These are phyloP conservation scores for Nematostella vectensis DNA, from an alignment of 92 coral and sea anemone genomes.

Conservation along the genomic window DNA sequence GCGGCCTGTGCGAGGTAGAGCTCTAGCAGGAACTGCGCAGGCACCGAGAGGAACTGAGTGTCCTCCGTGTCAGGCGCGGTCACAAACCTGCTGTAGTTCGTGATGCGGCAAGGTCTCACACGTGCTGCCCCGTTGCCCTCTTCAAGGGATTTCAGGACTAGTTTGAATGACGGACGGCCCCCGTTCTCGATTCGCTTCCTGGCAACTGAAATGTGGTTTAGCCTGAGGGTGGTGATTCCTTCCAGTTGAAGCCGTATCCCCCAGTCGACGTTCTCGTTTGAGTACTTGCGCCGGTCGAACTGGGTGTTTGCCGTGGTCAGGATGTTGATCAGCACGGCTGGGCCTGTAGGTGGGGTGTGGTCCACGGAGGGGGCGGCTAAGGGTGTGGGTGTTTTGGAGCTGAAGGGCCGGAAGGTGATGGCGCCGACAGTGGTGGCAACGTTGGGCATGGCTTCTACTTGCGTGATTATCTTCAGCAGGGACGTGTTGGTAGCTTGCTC, in stretches of 20 bases:
- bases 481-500: conserved; percentile 48
- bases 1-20: conserved; percentile 74
- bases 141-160: conserved; percentile 40
- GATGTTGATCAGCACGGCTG: conserved; percentile 71
- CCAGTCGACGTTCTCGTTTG: conserved; percentile 80
- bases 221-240: conserved; percentile 60
- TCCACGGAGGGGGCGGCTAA: conserved; percentile 58
- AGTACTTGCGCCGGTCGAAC: conserved; percentile 58
- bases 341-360: conserved; percentile 58
- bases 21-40: conserved; percentile 90
- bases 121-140: conserved; percentile 34
- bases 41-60: conserved; percentile 69
- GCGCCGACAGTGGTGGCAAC: conserved; percentile 57
- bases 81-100: conserved; percentile 49
- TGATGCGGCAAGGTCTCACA: conserved; percentile 10
- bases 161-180: conserved; percentile 47
- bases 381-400: conserved; percentile 50
- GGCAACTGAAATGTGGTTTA: conserved; percentile 65
- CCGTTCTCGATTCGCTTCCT: conserved; percentile 71
- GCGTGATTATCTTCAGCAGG: conserved; percentile 48
- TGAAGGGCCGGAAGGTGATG: conserved; percentile 74
- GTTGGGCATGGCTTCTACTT: conserved; percentile 65
- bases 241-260: conserved; percentile 45
- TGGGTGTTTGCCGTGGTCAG: conserved; percentile 41
- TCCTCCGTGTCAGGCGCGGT: conserved; percentile 90